These are phyloP conservation scores for Eutrigla gurnardus DNA, from an alignment of 2,797 vertebrate genomes.

Conservation along the genomic window DNA sequence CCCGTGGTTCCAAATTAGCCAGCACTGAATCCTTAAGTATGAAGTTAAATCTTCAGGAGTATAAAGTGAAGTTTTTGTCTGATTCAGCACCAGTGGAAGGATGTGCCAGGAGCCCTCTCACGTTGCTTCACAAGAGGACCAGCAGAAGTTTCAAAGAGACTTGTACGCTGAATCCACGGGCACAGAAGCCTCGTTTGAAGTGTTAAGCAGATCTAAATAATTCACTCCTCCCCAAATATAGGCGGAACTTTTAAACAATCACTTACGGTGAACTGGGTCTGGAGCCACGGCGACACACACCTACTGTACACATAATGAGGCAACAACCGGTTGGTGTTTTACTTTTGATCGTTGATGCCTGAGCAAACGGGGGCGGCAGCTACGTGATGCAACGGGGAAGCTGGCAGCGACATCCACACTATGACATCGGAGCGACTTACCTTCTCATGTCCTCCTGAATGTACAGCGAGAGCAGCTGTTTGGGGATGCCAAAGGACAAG, in stretches of 20 bases:
- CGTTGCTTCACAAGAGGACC: neutral
- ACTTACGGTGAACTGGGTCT: slow-evolving; percentile 57
- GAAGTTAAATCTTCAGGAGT: neutral
- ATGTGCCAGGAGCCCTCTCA: slow-evolving; percentile 7
- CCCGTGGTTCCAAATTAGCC: neutral
- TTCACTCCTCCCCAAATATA: slow-evolving; percentile 69
- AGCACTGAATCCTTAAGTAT: neutral
- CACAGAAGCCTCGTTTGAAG: slow-evolving; percentile 71
- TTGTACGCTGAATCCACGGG: slow-evolving; percentile 34
- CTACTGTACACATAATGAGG: slow-evolving; percentile 23
- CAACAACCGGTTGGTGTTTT: slow-evolving; percentile 7
- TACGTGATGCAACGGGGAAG: slow-evolving; percentile 21
- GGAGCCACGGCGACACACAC: slow-evolving; percentile 13
- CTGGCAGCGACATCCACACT: slow-evolving; percentile 2
- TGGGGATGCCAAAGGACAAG: slow-evolving; percentile 94
- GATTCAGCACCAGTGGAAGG: slow-evolving; percentile 17
- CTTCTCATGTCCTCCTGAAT: slow-evolving; percentile 95
- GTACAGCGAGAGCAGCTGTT: slow-evolving; percentile 92
- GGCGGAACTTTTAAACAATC: slow-evolving; percentile 64
- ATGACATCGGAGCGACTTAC: slow-evolving; percentile 77
- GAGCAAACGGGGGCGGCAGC: slow-evolving; percentile 4
- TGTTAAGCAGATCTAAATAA: slow-evolving; percentile 81
- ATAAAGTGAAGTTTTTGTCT: slow-evolving; percentile 8
- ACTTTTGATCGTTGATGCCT: slow-evolving; percentile 26
- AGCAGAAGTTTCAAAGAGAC: slow-evolving; percentile 8